Base-by-base conservation (phyloP, 1,140 invertebrate genomes). In the Pararge aegeria region DNA sequence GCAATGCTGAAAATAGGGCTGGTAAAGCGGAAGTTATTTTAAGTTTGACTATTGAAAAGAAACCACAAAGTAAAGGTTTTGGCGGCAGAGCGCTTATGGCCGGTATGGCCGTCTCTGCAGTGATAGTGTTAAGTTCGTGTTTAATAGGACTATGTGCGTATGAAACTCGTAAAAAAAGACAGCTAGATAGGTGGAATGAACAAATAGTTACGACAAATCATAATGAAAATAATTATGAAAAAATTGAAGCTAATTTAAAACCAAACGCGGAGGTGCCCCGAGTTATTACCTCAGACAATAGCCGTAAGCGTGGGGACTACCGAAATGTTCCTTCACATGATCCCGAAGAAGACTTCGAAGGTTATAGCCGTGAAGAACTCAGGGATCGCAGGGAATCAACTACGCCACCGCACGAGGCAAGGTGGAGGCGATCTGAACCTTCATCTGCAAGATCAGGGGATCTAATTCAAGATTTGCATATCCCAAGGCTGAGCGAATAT, bases 1-100 rank as follows among this genome's bases (percentile, higher is more conserved):
- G 95, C 73, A 91, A 92, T 16, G 95, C 95, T 0, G 94, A 95
- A 77, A 96, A 96, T 77, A 92, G 93, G 81, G 95, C 95, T 6
- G 95, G 95, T 0, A 92, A 92, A 67, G 93, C 92, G 0, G 93
- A 95, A 79, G 93, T 93, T 27, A 93, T 93, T 68, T 93, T 96
- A 16, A 94, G 92, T 37, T 86, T 96, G 57, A 90, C 92, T 1
- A 92, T 96, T 29, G 92, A 93, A 13, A 91, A 92, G 53, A 92
- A 92, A 59, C 90, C 91, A 13, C 91, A 94, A 12, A 80, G 93
- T 29, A 90, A 91, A 38, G 92, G 92, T 53, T 80, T 94, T 24
- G 91, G 93, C 13, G 93, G 92, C 1, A 82, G 92, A 7, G 91
- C 93, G 5, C 92, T 93, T 30, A 90, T 94, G 70, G 88, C 93